These are phyloP conservation scores for Zaprionus davidi DNA, from an alignment of 1,140 invertebrate genomes.

Conservation along the genomic window DNA sequence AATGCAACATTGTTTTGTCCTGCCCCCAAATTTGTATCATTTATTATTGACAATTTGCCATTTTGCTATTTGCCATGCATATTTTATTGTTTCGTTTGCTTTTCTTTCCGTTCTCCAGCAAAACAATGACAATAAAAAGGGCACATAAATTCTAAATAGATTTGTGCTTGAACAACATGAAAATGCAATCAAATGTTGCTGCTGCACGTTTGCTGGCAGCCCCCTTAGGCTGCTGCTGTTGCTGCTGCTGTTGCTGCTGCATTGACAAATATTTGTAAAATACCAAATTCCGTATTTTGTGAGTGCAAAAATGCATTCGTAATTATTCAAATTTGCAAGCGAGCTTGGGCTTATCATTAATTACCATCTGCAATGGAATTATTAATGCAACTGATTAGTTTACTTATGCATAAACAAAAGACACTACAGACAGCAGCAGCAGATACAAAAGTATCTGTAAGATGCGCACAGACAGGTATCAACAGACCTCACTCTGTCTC, in stretches of 20 bases:
- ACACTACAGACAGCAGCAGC: background rate
- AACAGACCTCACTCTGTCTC: background rate
- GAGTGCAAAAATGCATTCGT: constrained; percentile 32
- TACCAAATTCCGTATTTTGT: constrained; percentile 42
- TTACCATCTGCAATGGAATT: constrained; percentile 62
- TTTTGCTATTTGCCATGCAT: background rate
- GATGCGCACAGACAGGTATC: constrained; percentile 15
- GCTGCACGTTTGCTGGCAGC: too few species aligned
- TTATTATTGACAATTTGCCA: constrained; percentile 31
- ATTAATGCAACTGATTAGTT: constrained; percentile 67
- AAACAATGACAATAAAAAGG: background rate
- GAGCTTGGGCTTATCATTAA: constrained; percentile 47
- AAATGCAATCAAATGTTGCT: constrained; percentile 6
- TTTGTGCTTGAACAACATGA: background rate
- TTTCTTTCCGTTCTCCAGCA: too few species aligned
- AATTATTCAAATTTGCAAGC: constrained; percentile 15
- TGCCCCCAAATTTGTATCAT: background rate
- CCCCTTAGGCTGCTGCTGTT: background rate
- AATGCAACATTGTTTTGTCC: background rate
- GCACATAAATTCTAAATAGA: background rate
- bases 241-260: constrained; percentile 26
- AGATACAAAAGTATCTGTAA: constrained; percentile 43
- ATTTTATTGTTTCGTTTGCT: background rate
- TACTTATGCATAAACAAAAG: constrained; percentile 20
- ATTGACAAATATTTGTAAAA: constrained; percentile 63